Conservation (phyloP, 2,888 invertebrate species). For the Noctua fimbriata region DNA sequence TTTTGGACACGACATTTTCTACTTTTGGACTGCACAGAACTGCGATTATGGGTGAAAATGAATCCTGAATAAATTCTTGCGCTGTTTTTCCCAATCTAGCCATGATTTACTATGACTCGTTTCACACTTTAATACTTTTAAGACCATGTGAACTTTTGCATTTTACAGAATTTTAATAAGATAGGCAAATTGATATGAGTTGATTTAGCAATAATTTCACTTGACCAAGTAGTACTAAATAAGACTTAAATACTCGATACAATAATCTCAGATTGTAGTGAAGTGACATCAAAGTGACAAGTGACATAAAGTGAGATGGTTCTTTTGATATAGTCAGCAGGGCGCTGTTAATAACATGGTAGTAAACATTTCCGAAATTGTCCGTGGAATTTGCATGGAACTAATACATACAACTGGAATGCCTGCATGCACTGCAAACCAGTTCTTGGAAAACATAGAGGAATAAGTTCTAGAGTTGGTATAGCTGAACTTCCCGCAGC, state of each 20-base stretch:
- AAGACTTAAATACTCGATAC: too few relatives aligned
- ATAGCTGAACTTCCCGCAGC: too few relatives aligned
- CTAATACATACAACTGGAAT: neutral
- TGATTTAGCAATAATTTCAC: neutral
- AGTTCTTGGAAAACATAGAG: neutral
- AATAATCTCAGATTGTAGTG: neutral
- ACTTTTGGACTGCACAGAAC: constrained; percentile 95
- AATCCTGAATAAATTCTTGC: constrained; percentile 96
- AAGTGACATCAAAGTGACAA: too few relatives aligned
- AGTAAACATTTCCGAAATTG: neutral
- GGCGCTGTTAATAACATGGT: neutral
- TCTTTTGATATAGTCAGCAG: neutral
- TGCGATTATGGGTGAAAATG: constrained; percentile 97
- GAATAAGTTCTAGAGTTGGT: neutral
- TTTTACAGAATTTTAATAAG: neutral
- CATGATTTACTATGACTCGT: constrained; percentile 63
- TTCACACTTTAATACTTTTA: neutral
- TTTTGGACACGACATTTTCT: constrained; percentile 96
- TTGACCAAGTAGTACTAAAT: neutral
- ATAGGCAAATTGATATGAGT: neutral
- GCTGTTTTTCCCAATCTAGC: constrained; percentile 89
- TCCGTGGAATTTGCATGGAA: neutral
- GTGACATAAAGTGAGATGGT: neutral
- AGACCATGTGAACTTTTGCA: neutral
- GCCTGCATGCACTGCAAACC: neutral